Base-by-base conservation (phyloP, 2,888 invertebrate species). In the Hyposoter didymator region DNA sequence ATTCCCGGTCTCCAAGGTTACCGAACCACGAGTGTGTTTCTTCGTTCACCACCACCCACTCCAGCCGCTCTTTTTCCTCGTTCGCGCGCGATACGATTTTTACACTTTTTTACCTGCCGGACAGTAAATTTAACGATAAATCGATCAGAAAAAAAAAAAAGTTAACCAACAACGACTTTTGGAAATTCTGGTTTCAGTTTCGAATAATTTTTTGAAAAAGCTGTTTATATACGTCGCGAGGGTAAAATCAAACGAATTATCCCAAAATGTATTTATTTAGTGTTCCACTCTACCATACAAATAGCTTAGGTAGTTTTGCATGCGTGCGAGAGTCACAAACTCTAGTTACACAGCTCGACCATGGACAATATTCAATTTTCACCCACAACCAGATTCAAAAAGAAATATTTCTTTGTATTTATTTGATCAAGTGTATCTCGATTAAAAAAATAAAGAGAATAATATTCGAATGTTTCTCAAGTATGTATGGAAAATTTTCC, bases 1-100 rank as follows among this genome's bases (percentile, higher is more conserved):
- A 85, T 76, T 80, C 83, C 52, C 82, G 86, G 91, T 92, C 91
- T 87, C 90, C 88, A 89, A 80, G 92, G 89, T 89, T 80, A 91
- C 91, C 76, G 66, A 72, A 84, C 86, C 86, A 87, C 87, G 86
- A 86, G 85, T 90, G 32, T 19, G 28, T 66, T 67, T 28, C 35
- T 32, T 73, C 14, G 66, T 55, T 45, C 72, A 45, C 55, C 64
- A 45, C 55, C 66, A 28, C 72, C 35, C 55, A 62, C 43, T 67
- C 59, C 32, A 64, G 19, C 22, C 17, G 32, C 66, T 19, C 59
- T 67, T 80, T 87, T 67, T 87, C 55, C 55, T 69, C 49, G 17
- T 35, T 39, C 39, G 12, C 35, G 12, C 35, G 52, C 52, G 12
- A 32, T 43, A 64, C 19, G 2, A 43, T 62, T 47, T 64, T 75